Conservation (phyloP, 1,140 invertebrate species). For the Bombus consobrinus region DNA sequence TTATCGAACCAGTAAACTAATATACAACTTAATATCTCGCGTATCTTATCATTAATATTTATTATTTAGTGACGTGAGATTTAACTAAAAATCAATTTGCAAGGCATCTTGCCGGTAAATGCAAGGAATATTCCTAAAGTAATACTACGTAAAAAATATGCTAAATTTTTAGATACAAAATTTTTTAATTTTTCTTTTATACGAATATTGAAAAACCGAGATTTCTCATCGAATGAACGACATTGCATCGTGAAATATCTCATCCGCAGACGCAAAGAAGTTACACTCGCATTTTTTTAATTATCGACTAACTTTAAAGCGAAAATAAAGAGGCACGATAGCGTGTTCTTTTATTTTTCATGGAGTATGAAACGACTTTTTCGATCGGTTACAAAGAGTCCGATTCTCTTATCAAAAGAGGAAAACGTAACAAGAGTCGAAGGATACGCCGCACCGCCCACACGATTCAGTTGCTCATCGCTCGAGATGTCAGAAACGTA, state of each 20-base stretch:
- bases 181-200: neutral
- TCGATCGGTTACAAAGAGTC: neutral
- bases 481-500: constrained; percentile 18
- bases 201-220: neutral
- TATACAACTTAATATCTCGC: neutral
- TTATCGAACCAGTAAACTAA: neutral
- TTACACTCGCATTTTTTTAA: neutral
- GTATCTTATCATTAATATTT: neutral
- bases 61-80: neutral
- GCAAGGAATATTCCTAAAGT: too few species aligned
- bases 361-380: neutral
- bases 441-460: constrained; percentile 43
- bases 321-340: neutral
- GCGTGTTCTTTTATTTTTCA: neutral
- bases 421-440: constrained; percentile 41
- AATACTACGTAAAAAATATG: neutral
- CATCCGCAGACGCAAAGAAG: neutral
- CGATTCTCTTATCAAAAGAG: constrained; percentile 55
- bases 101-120: neutral
- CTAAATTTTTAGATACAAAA: neutral
- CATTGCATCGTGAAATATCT: neutral
- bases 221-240: neutral
- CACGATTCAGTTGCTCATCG: constrained; percentile 33
- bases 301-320: neutral
- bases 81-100: neutral